Percentiles rank a stretch among this genome's conserved stretches.
phyloP scores from a whole-genome alignment of 2,113 vertebrate species.

The Mus pahari region DNA sequence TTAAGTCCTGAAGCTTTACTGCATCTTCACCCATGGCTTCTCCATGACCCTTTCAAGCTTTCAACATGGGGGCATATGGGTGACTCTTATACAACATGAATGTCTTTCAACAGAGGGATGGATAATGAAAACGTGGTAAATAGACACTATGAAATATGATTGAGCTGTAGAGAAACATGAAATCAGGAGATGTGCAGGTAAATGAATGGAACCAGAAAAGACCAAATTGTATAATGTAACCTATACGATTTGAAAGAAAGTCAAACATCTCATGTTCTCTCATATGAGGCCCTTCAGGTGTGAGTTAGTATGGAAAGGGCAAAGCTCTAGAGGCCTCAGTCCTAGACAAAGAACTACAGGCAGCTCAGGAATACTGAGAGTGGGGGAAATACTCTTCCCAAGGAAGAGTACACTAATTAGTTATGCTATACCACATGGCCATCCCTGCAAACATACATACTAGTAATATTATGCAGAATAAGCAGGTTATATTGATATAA shows the following conservation, averaged over 20 bases:
- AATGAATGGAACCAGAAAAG: not conserved
- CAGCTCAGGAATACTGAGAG: not conserved
- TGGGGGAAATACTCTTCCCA: not conserved
- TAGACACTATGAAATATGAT: not conserved
- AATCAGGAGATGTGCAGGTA: not conserved
- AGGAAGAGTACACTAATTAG: not conserved
- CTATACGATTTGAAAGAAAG: not conserved
- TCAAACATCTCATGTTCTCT: not conserved
- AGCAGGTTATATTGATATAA: not conserved
- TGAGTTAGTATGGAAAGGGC: not conserved
- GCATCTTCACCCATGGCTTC: not conserved
- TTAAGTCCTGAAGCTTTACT: not conserved
- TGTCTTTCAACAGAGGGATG: not conserved
- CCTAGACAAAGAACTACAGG: not conserved
- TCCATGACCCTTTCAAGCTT: not conserved
- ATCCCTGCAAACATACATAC: not conserved
- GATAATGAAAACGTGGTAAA: not conserved
- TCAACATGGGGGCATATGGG: not conserved
- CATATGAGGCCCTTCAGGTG: not conserved
- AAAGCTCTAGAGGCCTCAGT: no score
- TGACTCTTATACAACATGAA: not conserved
- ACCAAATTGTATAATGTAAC: not conserved
- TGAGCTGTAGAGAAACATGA: not conserved
- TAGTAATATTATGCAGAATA: not conserved
- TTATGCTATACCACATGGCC: not conserved